A percentile compares a stretch with the other conserved stretches of the same genome.
Conservation (phyloP, 1,140 invertebrate species). For the Orius insidiosus region DNA sequence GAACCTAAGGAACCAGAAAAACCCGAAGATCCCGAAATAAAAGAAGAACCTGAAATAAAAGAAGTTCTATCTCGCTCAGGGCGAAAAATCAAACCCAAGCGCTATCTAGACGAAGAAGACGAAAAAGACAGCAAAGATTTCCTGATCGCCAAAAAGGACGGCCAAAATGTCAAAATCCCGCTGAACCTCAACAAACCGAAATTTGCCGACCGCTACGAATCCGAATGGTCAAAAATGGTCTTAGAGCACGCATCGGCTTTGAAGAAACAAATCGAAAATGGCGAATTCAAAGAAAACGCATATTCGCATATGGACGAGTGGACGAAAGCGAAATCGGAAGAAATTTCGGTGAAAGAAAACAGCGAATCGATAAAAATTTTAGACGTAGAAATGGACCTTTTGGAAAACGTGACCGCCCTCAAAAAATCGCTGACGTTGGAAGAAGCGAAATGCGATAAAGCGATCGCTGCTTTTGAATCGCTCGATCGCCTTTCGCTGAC, state of each 20-base stretch:
- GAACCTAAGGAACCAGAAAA: constrained; percentile 9
- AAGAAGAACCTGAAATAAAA: not conserved
- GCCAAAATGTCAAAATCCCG: constrained; percentile 40
- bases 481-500: constrained; percentile 46
- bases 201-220: constrained; percentile 24
- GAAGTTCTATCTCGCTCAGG: constrained; percentile 53
- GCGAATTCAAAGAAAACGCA: constrained; percentile 38
- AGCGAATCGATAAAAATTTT: constrained; percentile 35
- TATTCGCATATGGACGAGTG: constrained; percentile 31
- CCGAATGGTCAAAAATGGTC: constrained; percentile 38
- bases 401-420: constrained; percentile 52
- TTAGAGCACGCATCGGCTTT: constrained; percentile 36
- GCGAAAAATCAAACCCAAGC: constrained; percentile 54
- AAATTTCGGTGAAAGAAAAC: constrained; percentile 19
- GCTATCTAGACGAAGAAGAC: constrained; percentile 18
- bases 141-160: constrained; percentile 24
- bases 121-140: constrained; percentile 11
- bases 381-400: constrained; percentile 43
- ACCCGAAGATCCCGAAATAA: constrained; percentile 2
- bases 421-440: constrained; percentile 45
- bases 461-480: constrained; percentile 39
- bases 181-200: constrained; percentile 30
- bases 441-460: constrained; percentile 42
- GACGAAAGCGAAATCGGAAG: constrained; percentile 29
- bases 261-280: constrained; percentile 38